phyloP scores from a whole-genome alignment of 1,140 invertebrate species.

The Drosophila pallidifrons region DNA sequence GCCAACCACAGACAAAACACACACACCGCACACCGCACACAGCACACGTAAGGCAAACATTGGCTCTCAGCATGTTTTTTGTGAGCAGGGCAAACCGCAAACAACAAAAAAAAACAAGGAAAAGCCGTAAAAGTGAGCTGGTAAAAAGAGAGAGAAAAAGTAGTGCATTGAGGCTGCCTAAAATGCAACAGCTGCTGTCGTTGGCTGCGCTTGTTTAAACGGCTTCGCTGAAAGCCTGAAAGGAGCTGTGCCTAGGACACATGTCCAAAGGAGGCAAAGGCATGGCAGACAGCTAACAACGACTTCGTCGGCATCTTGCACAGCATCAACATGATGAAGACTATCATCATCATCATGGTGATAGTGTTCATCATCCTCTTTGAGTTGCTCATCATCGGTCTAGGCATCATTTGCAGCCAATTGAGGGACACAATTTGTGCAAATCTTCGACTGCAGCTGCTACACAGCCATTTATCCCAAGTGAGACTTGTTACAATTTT shows the following conservation, averaged over 20 bases:
- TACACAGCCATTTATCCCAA: slow-evolving; percentile 37
- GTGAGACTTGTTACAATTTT: slow-evolving; percentile 16
- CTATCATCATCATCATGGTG: not conserved
- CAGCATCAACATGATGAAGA: not conserved
- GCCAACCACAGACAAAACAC: slow-evolving; percentile 25
- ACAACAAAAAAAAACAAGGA: slow-evolving; percentile 30
- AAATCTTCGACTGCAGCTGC: slow-evolving; percentile 10
- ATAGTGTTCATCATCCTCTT: slow-evolving; percentile 7
- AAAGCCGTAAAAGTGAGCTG: slow-evolving; percentile 27
- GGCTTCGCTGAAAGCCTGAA: slow-evolving; percentile 19
- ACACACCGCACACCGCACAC: not conserved
- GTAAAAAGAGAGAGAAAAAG: slow-evolving; percentile 21
- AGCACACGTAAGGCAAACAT: slow-evolving; percentile 13
- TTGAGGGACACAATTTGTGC: slow-evolving; percentile 48
- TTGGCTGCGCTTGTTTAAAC: slow-evolving; percentile 20
- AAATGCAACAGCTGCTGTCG: slow-evolving; percentile 66
- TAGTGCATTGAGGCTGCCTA: not conserved
- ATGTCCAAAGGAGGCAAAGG: not conserved
- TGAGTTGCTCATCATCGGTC: slow-evolving; percentile 15
- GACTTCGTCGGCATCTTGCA: slow-evolving; percentile 16
- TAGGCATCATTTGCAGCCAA: slow-evolving; percentile 69
- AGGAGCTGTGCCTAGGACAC: slow-evolving; percentile 30
- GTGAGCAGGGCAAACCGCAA: slow-evolving; percentile 23
- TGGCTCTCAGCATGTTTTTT: slow-evolving; percentile 3
- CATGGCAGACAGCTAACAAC: slow-evolving; percentile 7